Conservation (phyloP, 1,140 invertebrate genomes). For the Drosophila nikananu region DNA sequence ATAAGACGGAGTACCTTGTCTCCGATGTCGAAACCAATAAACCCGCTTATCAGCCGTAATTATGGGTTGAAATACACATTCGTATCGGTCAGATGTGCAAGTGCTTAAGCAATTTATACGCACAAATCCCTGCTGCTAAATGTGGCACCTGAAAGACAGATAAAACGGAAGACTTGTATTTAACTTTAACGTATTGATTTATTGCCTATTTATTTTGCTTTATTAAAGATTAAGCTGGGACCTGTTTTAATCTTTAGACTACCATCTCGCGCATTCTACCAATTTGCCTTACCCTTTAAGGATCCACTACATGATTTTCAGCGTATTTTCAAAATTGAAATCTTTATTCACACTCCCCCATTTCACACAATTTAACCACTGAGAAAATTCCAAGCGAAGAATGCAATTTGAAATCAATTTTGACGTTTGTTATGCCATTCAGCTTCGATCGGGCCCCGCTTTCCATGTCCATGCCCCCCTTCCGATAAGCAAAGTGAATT, state of each 20-base stretch:
- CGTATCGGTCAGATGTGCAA: constrained; percentile 43
- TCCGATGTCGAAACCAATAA: constrained; percentile 39
- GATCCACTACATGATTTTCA: neutral
- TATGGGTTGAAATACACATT: constrained; percentile 3
- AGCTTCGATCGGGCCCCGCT: constrained; percentile 38
- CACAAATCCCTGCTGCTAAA: neutral
- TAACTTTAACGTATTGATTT: neutral
- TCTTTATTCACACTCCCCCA: neutral
- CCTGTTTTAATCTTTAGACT: no score
- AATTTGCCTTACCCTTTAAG: neutral
- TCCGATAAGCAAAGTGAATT: constrained; percentile 73
- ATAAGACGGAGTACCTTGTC: constrained; percentile 21
- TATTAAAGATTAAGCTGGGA: neutral
- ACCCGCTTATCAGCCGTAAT: constrained; percentile 18
- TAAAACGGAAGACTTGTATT: neutral
- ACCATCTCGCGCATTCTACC: neutral
- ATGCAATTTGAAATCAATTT: constrained; percentile 81
- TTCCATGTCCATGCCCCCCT: constrained; percentile 56
- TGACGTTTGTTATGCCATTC: constrained; percentile 57
- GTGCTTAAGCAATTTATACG: constrained; percentile 10
- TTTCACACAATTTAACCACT: constrained; percentile 3
- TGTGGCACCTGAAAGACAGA: neutral
- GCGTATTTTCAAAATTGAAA: constrained; percentile 2
- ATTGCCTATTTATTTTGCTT: neutral
- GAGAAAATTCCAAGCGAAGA: constrained; percentile 34